Base-by-base conservation (phyloP, 2,888 invertebrate species). In the Acrocyrtus sp. region DNA sequence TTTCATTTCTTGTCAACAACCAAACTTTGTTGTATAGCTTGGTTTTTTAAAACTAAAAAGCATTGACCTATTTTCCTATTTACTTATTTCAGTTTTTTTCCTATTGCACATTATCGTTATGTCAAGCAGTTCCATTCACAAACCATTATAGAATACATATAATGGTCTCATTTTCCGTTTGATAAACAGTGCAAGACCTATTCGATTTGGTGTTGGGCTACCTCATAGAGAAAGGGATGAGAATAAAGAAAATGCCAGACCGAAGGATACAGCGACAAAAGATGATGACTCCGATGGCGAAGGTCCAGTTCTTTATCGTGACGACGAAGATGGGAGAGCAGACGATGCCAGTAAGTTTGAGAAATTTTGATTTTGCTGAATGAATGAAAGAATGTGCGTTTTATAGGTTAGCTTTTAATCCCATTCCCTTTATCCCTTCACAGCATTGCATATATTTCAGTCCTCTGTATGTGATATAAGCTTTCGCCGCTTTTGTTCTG, bases 221-320 rank as follows among this genome's bases (percentile, higher is more conserved):
- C 90, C 91, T 84, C 91, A 91, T 50, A 85, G 90, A 83, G 94
- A 95, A 84, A 94, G 95, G 86, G 95, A 95, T 85, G 95, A 95
- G 85, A 83, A 83, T 66, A 79, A 80, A 62, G 79, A 78, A 93
- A 81, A 80, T 67, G 66, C 79, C 15, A 74, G 72, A 69, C 79
- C 81, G 53, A 78, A 80, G 47, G 81, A 77, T 51, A 77, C 69
- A 21, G 60, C 75, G 5, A 77, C 80, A 51, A 82, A 82, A 62
- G 82, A 82, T 58, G 90, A 90, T 81, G 88, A 89, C 51, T 87
- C 87, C 77, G 87, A 89, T 84, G 78, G 72, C 53, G 81, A 81
- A 72, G 89, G 89, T 41, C 88, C 89, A 41, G 89, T 92, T 77
- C 88, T 92, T 79, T 91, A 93, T 85, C 88, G 91, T 81, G 90